Percentiles rank a stretch among this genome's conserved stretches.
Evolutionary conservation across 2,888 invertebrate species (phyloP).

Genomic region (Leucoma salicis): DNA sequence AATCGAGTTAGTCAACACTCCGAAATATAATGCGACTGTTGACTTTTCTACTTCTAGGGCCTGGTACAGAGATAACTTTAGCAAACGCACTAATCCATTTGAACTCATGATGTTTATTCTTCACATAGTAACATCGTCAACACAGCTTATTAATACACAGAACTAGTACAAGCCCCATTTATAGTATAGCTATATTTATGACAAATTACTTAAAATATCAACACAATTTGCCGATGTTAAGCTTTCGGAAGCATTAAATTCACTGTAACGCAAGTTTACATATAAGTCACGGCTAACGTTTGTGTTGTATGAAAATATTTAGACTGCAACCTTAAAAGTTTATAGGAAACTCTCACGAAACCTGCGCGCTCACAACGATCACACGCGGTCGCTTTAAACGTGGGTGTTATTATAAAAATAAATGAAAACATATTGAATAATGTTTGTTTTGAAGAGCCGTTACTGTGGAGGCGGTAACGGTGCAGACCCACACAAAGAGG

Average conservation of each 20-base stretch:
- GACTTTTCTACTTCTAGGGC: constrained; percentile 69
- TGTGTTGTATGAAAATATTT: constrained; percentile 45
- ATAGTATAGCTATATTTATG: not conserved
- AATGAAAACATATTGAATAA: constrained; percentile 74
- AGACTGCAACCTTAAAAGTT: constrained; percentile 44
- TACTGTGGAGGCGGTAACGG: constrained; percentile 51
- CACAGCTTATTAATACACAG: constrained; percentile 58
- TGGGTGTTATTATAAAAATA: constrained; percentile 73
- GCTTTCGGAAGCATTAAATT: constrained; percentile 17
- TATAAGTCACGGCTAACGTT: constrained; percentile 20
- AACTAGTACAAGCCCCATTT: constrained; percentile 39
- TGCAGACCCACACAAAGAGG: constrained; percentile 75
- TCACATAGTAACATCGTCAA: constrained; percentile 66
- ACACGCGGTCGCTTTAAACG: constrained; percentile 59
- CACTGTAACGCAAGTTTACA: constrained; percentile 2
- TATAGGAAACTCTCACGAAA: constrained; percentile 57
- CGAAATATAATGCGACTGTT: constrained; percentile 63
- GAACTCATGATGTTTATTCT: constrained; percentile 63
- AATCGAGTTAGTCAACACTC: constrained; percentile 47
- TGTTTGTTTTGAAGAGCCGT: constrained; percentile 75
- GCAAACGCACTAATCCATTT: constrained; percentile 65
- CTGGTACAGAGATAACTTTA: constrained; percentile 68
- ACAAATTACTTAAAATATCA: not conserved
- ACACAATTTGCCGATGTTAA: constrained; percentile 15
- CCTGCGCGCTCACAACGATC: constrained; percentile 51